These are phyloP conservation scores for Gadus macrocephalus DNA, from an alignment of 2,113 vertebrate genomes.

Conservation along the genomic window DNA sequence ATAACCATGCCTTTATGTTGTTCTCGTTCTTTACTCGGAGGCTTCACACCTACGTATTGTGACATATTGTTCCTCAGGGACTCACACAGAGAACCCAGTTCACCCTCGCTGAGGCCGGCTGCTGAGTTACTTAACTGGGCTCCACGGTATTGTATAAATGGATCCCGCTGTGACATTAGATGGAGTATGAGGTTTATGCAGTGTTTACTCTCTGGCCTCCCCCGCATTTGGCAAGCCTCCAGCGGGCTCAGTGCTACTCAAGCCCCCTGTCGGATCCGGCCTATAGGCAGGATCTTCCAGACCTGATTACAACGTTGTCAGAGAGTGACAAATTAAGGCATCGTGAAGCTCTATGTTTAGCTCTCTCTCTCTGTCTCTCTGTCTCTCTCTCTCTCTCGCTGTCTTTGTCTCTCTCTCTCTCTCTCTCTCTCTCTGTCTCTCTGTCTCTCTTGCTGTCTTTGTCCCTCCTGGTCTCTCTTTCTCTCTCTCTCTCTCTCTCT, in stretches of 20 bases:
- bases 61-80: too few species aligned
- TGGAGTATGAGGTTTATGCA: slow-evolving; percentile 38
- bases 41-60: too few species aligned
- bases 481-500: not conserved
- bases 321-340: slow-evolving; percentile 64
- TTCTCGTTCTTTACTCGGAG: too few species aligned
- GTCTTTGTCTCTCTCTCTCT: too few species aligned
- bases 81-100: too few species aligned
- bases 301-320: slow-evolving; percentile 68
- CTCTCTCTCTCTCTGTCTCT: too few species aligned
- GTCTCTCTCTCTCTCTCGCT: too few species aligned
- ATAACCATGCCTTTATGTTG: too few species aligned
- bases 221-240: slow-evolving; percentile 41
- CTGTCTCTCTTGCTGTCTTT: too few species aligned
- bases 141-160: slow-evolving; percentile 47
- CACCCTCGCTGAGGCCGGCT: too few species aligned
- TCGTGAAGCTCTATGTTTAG: slow-evolving; percentile 67
- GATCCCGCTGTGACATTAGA: slow-evolving; percentile 36
- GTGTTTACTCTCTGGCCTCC: slow-evolving; percentile 50
- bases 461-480: too few species aligned
- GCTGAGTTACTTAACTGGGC: slow-evolving; percentile 32
- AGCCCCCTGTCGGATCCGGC: slow-evolving; percentile 45
- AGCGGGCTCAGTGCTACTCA: slow-evolving; percentile 39
- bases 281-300: slow-evolving; percentile 55
- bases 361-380: slow-evolving; percentile 19